Percentiles rank a stretch among this genome's conserved stretches.
phyloP scores from a whole-genome alignment of 2,888 invertebrate genomes.

The Pristionchus entomophagus region DNA sequence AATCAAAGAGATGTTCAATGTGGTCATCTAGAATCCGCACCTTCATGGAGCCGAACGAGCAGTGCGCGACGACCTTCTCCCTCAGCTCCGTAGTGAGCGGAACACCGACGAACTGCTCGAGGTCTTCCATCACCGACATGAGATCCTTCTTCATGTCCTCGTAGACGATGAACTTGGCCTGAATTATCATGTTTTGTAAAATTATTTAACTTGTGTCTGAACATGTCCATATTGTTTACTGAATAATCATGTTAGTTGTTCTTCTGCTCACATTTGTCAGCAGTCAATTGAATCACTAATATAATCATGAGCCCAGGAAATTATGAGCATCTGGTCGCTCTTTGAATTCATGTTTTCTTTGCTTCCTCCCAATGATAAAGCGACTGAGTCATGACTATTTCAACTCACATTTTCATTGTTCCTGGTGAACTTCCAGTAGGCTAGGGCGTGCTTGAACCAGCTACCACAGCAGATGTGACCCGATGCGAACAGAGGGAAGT shows the following conservation, averaged over 20 bases:
- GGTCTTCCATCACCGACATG: constrained; percentile 82
- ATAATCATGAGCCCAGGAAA: too few species aligned
- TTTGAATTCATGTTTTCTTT: too few species aligned
- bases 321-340: too few species aligned
- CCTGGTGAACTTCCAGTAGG: constrained; percentile 76
- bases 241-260: too few species aligned
- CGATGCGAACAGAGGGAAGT: constrained; percentile 75
- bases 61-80: constrained; percentile 83
- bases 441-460: constrained; percentile 78
- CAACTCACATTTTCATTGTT: constrained; percentile 71
- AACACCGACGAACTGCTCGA: constrained; percentile 85
- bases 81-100: constrained; percentile 78
- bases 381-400: neutral
- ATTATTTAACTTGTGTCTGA: too few species aligned
- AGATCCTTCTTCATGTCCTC: constrained; percentile 81
- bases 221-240: too few species aligned
- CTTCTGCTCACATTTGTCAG: too few species aligned
- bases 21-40: too few species aligned
- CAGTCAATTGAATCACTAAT: too few species aligned
- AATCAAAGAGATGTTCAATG: too few species aligned
- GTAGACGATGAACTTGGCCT: constrained; percentile 74
- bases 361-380: too few species aligned
- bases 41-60: constrained; percentile 86
- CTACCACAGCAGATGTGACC: constrained; percentile 78
- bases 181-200: too few species aligned